These are phyloP conservation scores for Aspiorhynchus laticeps DNA, from an alignment of 2,113 vertebrate genomes.

Conservation along the genomic window DNA sequence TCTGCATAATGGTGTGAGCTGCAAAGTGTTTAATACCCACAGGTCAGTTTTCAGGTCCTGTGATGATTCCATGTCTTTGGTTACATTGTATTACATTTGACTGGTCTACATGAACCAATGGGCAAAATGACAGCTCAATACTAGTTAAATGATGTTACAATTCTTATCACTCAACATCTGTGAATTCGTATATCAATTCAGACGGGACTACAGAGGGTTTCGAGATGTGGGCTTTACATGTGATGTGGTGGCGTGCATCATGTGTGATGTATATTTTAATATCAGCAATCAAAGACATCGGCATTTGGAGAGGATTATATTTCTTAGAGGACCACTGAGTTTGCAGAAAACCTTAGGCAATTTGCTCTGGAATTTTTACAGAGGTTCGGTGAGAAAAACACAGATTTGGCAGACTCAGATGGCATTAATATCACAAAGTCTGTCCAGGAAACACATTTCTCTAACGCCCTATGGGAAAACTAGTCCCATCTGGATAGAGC, in stretches of 20 bases:
- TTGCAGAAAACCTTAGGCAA: too few relatives aligned
- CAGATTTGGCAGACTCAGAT: background rate
- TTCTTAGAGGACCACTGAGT: background rate
- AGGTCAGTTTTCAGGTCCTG: constrained; percentile 1
- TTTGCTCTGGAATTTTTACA: background rate
- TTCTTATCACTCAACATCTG: background rate
- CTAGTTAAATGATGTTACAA: background rate
- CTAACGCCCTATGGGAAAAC: too few relatives aligned
- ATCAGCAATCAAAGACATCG: background rate
- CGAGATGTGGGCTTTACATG: background rate
- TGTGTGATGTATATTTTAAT: background rate
- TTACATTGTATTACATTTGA: background rate
- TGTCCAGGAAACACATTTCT: background rate
- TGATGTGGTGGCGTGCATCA: background rate
- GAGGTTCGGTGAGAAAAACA: background rate
- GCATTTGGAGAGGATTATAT: background rate
- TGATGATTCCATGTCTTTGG: constrained; percentile 21
- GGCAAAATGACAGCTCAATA: background rate
- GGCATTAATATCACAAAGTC: background rate
- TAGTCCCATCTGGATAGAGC: background rate
- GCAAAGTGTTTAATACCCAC: constrained; percentile 35
- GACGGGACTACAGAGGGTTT: background rate
- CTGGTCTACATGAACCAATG: background rate
- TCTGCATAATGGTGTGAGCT: constrained; percentile 18
- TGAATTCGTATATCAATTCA: background rate